phyloP scores from a whole-genome alignment of 2,113 vertebrate species.

The Athene cunicularia region DNA sequence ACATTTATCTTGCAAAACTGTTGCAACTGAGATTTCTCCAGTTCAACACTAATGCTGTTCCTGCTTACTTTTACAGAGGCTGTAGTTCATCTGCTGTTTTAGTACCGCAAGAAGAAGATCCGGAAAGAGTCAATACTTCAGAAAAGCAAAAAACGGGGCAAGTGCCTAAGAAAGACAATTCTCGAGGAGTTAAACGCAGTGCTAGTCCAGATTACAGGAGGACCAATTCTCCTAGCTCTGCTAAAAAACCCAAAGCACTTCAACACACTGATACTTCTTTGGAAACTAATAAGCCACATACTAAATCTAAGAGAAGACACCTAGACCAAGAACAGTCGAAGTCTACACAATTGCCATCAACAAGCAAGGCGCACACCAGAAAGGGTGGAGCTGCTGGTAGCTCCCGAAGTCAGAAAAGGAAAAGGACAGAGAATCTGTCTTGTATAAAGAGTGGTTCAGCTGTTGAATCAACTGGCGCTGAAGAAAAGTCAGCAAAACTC shows the following conservation, averaged over 20 bases:
- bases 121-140: slow-evolving; percentile 89
- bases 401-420: slow-evolving; percentile 93
- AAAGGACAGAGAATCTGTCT: slow-evolving; percentile 90
- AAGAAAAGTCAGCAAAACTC: slow-evolving; percentile 97
- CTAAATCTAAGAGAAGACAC: slow-evolving; percentile 93
- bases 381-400: slow-evolving; percentile 89
- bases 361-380: slow-evolving; percentile 89
- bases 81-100: slow-evolving; percentile 89
- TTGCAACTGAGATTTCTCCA: neutral
- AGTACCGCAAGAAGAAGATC: slow-evolving; percentile 89
- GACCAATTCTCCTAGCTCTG: slow-evolving; percentile 89
- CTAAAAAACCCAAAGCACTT: slow-evolving; percentile 94
- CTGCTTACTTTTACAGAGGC: slow-evolving; percentile 82
- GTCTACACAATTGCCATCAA: slow-evolving; percentile 85
- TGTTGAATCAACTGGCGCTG: slow-evolving; percentile 88
- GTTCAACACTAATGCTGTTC: slow-evolving; percentile 43
- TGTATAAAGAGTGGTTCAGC: slow-evolving; percentile 88
- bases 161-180: slow-evolving; percentile 90
- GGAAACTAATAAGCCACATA: slow-evolving; percentile 86
- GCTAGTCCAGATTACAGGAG: slow-evolving; percentile 92
- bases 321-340: slow-evolving; percentile 81
- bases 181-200: slow-evolving; percentile 91
- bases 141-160: slow-evolving; percentile 89
- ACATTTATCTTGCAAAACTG: neutral
- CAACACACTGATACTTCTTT: slow-evolving; percentile 84